These are phyloP conservation scores for Aethina tumida DNA, from an alignment of 1,140 invertebrate species.

Conservation along the genomic window DNA sequence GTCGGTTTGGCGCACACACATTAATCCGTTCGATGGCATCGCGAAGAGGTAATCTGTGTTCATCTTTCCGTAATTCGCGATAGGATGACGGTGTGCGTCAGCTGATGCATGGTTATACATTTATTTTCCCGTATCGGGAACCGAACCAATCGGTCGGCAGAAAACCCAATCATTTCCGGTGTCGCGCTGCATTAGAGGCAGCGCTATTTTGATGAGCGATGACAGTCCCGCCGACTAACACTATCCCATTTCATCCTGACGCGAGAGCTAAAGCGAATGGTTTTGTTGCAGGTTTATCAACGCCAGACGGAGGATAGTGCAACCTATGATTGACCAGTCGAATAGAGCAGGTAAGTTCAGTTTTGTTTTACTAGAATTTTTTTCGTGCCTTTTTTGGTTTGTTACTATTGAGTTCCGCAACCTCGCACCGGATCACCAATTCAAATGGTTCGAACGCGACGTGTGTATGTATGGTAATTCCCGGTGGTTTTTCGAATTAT, in stretches of 20 bases:
- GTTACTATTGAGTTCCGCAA: too few relatives aligned
- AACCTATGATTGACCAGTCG: conserved; percentile 95
- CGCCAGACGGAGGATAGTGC: conserved; percentile 93
- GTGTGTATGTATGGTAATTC: too few relatives aligned
- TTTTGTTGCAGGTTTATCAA: conserved; percentile 90
- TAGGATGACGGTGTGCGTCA: too few relatives aligned
- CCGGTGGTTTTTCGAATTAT: too few relatives aligned
- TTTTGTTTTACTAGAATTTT: background rate
- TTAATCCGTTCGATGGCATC: too few relatives aligned
- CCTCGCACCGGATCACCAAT: too few relatives aligned
- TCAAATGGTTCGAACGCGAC: too few relatives aligned
- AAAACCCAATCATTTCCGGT: conserved; percentile 31
- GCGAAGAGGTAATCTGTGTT: too few relatives aligned
- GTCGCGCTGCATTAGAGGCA: conserved; percentile 25
- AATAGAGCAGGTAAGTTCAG: conserved; percentile 88
- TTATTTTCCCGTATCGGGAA: conserved; percentile 18
- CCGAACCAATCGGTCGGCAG: conserved; percentile 25
- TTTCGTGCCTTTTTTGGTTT: background rate
- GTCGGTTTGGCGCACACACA: too few relatives aligned
- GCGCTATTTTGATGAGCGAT: conserved; percentile 21
- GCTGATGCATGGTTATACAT: conserved; percentile 8
- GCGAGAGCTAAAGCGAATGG: conserved; percentile 1
- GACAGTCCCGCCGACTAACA: conserved; percentile 6
- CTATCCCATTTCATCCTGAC: background rate
- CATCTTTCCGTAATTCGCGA: conserved; percentile 18